Conservation (phyloP, 2,888 invertebrate species). For the Leptodirus hochenwartii region DNA sequence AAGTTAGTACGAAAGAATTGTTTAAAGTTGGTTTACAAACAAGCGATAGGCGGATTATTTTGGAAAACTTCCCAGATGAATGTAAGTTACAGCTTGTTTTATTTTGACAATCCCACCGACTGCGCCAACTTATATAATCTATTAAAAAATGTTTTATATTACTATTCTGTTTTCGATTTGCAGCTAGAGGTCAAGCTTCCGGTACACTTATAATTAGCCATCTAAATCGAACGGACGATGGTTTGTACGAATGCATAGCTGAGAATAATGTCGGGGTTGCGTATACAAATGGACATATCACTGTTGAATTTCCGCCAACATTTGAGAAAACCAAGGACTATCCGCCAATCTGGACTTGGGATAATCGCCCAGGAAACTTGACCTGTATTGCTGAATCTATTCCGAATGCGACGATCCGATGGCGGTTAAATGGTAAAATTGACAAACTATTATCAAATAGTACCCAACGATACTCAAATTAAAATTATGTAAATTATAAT, state of each 20-base stretch:
- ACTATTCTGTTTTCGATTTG: slow-evolving; percentile 36
- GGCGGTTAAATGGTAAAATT: slow-evolving; percentile 45
- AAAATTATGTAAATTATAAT: no score
- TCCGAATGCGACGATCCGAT: slow-evolving; percentile 82
- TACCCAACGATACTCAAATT: no score
- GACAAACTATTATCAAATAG: no score
- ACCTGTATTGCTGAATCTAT: slow-evolving; percentile 74
- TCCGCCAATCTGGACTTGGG: slow-evolving; percentile 72
- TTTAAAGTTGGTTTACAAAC: slow-evolving; percentile 44
- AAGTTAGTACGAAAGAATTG: slow-evolving; percentile 40
- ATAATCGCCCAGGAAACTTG: slow-evolving; percentile 59
- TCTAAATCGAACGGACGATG: slow-evolving; percentile 58
- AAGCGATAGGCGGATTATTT: slow-evolving; percentile 45
- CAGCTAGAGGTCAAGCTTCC: slow-evolving; percentile 41
- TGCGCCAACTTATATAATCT: no score
- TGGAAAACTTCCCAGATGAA: slow-evolving; percentile 36
- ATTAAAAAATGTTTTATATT: slow-evolving; percentile 1
- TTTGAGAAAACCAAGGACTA: slow-evolving; percentile 52
- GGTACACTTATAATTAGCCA: slow-evolving; percentile 51
- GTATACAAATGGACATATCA: slow-evolving; percentile 62
- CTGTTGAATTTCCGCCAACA: slow-evolving; percentile 65
- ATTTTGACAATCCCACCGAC: no score
- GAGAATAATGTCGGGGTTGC: slow-evolving; percentile 53
- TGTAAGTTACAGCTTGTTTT: no score
- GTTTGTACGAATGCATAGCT: slow-evolving; percentile 75